A percentile compares a stretch with the other conserved stretches of the same genome.
These are phyloP conservation scores for Limanda limanda DNA, from an alignment of 2,113 vertebrate genomes.

Conservation along the genomic window DNA sequence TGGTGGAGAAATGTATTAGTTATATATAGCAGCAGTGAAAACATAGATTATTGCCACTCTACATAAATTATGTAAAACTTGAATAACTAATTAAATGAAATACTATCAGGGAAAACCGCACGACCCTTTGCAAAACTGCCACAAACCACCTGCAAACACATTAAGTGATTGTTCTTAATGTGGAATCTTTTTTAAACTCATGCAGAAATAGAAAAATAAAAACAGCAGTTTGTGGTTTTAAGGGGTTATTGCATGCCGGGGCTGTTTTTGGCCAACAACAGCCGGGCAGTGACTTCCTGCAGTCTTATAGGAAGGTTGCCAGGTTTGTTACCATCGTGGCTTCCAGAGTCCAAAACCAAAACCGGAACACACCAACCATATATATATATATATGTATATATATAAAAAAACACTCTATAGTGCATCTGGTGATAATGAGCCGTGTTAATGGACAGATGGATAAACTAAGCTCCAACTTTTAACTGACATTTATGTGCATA, in stretches of 20 bases:
- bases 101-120: neutral
- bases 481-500: neutral
- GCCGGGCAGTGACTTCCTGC: neutral
- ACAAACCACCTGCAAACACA: neutral
- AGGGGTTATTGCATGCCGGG: neutral
- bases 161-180: neutral
- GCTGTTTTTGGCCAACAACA: conserved; percentile 3
- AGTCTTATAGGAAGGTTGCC: neutral
- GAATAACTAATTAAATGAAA: neutral
- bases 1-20: neutral
- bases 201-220: conserved; percentile 6
- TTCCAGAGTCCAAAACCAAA: neutral
- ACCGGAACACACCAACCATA: neutral
- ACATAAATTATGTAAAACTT: too few relatives aligned
- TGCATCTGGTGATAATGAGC: neutral
- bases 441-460: neutral
- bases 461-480: neutral
- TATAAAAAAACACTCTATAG: neutral
- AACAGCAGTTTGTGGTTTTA: conserved; percentile 9
- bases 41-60: neutral
- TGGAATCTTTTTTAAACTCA: neutral
- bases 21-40: neutral
- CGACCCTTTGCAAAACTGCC: neutral
- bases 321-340: neutral
- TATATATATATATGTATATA: neutral